A percentile compares a stretch with the other conserved stretches of the same genome.
Evolutionary conservation across 2,888 invertebrate species (phyloP).

Genomic region (Myopa testacea): DNA sequence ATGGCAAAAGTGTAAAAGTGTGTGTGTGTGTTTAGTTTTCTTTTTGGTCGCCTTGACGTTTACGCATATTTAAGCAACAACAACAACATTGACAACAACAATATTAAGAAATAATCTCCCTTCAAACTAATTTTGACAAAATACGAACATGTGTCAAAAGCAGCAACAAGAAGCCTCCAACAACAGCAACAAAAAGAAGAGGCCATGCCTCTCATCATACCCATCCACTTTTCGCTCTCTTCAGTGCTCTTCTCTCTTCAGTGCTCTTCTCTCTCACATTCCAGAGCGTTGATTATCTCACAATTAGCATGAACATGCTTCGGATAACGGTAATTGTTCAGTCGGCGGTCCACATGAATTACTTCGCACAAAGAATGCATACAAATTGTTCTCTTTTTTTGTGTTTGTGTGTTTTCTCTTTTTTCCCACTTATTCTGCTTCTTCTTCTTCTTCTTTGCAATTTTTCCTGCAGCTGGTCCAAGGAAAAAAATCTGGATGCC

Average conservation of each 20-base stretch:
- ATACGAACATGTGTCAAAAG: slow-evolving; percentile 14
- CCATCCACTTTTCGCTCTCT: no score
- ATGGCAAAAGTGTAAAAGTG: no score
- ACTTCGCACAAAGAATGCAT: slow-evolving; percentile 3
- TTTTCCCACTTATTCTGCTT: not conserved
- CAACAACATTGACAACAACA: not conserved
- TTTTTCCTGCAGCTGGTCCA: not conserved
- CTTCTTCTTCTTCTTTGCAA: not conserved
- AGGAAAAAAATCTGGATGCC: not conserved
- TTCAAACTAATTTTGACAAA: slow-evolving; percentile 20
- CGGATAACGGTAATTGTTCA: not conserved
- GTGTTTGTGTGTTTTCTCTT: no score
- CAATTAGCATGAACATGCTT: slow-evolving; percentile 10
- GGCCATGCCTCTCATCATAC: not conserved
- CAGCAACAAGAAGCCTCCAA: not conserved
- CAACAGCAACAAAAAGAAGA: not conserved
- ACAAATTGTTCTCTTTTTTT: not conserved
- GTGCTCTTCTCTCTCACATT: not conserved
- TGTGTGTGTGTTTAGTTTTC: no score
- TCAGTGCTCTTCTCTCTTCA: no score
- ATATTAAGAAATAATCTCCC: not conserved
- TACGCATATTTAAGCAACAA: slow-evolving; percentile 15
- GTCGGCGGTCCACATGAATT: slow-evolving; percentile 2
- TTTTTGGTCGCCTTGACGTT: not conserved
- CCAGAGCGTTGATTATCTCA: not conserved